These are phyloP conservation scores for Lanius ludovicianus DNA, from an alignment of 2,113 vertebrate genomes.

Conservation along the genomic window DNA sequence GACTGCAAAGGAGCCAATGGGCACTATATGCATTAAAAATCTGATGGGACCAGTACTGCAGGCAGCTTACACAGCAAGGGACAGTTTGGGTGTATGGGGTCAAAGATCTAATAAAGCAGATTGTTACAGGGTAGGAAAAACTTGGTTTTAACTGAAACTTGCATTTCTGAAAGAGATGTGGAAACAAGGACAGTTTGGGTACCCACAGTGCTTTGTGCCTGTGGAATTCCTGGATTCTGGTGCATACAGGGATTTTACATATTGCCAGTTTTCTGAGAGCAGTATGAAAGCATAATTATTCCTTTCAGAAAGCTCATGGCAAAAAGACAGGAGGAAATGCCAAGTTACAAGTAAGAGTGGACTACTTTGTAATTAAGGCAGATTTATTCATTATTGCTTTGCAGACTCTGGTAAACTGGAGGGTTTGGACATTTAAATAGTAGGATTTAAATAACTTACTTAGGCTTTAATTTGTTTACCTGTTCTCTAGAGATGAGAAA, in stretches of 20 bases:
- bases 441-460: not conserved
- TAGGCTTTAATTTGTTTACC: not conserved
- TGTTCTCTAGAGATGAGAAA: not conserved
- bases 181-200: not conserved
- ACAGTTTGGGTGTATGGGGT: not conserved
- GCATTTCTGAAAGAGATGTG: not conserved
- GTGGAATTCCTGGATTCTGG: not conserved
- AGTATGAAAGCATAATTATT: not conserved
- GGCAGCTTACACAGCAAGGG: not conserved
- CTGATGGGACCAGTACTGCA: not conserved
- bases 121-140: not conserved
- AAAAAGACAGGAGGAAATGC: not conserved
- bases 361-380: not conserved
- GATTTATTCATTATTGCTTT: not conserved
- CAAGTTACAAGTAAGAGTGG: not conserved
- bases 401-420: not conserved
- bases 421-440: not conserved
- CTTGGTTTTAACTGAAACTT: not conserved
- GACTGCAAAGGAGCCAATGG: not conserved
- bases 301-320: not conserved
- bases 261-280: not conserved
- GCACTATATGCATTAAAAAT: not conserved
- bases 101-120: constrained; percentile 4
- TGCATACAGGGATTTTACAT: not conserved
- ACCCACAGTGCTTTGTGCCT: not conserved